Evolutionary conservation across 2,797 vertebrate genomes (phyloP).

Genomic region (Channallabes apus): DNA sequence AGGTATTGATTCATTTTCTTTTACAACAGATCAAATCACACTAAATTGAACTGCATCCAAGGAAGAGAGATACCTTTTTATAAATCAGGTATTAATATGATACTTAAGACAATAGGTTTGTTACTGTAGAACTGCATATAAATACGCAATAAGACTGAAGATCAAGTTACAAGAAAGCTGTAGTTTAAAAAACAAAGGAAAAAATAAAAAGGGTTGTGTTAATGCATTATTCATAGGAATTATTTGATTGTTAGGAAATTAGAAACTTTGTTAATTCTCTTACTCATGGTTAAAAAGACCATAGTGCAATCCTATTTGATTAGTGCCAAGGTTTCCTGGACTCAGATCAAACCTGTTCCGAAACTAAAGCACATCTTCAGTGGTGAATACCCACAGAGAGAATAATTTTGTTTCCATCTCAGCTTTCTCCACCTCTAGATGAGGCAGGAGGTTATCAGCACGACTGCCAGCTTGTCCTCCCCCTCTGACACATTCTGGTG

Average conservation of each 20-base stretch:
- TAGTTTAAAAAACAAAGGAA: too few species aligned
- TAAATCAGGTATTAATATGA: not conserved
- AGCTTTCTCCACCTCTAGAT: not conserved
- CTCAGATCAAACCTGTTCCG: not conserved
- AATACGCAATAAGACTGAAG: not conserved
- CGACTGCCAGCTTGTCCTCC: slow-evolving; percentile 34
- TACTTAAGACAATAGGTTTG: slow-evolving; percentile 5
- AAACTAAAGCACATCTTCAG: slow-evolving; percentile 27
- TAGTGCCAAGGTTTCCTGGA: slow-evolving; percentile 1
- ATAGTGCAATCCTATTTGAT: not conserved
- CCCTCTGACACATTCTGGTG: slow-evolving; percentile 42
- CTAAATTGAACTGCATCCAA: not conserved
- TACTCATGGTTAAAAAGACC: not conserved
- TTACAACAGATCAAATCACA: not conserved
- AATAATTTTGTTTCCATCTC: slow-evolving; percentile 35
- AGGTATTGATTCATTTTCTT: not conserved
- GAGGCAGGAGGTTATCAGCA: slow-evolving; percentile 33
- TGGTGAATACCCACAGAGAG: slow-evolving; percentile 20
- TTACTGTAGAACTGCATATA: not conserved
- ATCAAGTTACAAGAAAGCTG: not conserved
- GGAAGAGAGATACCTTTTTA: not conserved
- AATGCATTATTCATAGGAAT: not conserved
- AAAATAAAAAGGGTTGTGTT: not conserved
- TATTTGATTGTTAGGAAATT: not conserved
- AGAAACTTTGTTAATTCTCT: not conserved